Evolutionary conservation across 2,888 invertebrate genomes (phyloP), one percentile per base, ranked within the genome.

Genomic region (Lithophane ornitopus): DNA sequence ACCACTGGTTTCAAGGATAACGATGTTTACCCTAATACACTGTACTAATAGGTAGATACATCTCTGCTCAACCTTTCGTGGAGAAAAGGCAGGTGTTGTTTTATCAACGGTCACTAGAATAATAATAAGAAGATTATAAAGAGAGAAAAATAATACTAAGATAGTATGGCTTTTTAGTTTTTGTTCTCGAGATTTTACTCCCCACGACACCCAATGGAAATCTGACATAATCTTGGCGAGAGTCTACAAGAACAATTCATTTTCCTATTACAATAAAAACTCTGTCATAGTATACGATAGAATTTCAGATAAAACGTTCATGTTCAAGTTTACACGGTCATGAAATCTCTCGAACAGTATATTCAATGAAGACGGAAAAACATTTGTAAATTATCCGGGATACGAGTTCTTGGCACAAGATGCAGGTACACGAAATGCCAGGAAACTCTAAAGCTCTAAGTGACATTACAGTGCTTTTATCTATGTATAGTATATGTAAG

Each of bases 291-390:
- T 71, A 70, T 52, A 82, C 54, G 74, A 81, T 70, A 69, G 59
- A 16, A 61, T 84, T 69, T 74, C 70, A 81, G 70, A 84, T 77
- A 84, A 84, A 81, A 77, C 61, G 77, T 54, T 62, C 77, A 52
- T 81, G 52, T 81, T 71, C 63, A 77, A 84, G 68, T 81, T 77
- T 77, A 81, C 81, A 84, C 74, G 81, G 28, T 84, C 84, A 77
- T 83, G 71, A 77, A 84, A 77, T 66, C 66, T 81, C 54, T 84
- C 68, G 70, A 80, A 80, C 73, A 81, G 76, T 81, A 72, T 84
- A 72, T 81, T 84, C 71, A 77, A 74, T 70, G 61, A 68, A 75
- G 26, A 74, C 19, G 70, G 62, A 74, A 84, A 84, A 73, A 84
- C 81, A 81, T 84, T 84, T 81, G 68, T 78, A 78, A 81, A 73